Evolutionary conservation across 2,113 vertebrate genomes (phyloP).

Genomic region (Uropsilus gracilis): DNA sequence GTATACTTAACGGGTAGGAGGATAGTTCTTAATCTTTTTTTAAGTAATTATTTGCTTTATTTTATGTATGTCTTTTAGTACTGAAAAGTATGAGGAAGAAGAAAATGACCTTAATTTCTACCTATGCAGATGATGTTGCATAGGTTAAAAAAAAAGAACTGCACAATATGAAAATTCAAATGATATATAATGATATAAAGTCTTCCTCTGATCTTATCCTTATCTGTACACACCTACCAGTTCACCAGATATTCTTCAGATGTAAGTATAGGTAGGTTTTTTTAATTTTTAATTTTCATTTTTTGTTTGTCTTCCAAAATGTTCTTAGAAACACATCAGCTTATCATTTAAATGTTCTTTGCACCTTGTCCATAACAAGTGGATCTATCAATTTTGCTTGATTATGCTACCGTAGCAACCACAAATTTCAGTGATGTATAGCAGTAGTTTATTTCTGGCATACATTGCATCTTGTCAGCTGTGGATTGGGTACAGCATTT

Average conservation of each 20-base stretch:
- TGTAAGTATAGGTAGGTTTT: neutral
- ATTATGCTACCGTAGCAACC: neutral
- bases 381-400: neutral
- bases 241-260: neutral
- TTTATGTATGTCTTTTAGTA: slow-evolving; percentile 15
- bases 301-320: neutral
- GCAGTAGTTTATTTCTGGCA: slow-evolving; percentile 15
- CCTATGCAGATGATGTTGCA: neutral
- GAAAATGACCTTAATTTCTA: neutral
- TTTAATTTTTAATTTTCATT: no score
- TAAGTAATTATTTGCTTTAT: neutral
- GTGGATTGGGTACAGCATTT: neutral
- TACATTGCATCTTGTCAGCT: neutral
- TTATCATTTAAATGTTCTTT: slow-evolving; percentile 34
- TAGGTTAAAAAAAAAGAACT: neutral
- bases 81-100: slow-evolving; percentile 11
- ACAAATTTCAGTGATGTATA: neutral
- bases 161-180: neutral
- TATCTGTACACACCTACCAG: neutral
- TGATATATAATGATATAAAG: neutral
- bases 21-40: slow-evolving; percentile 17
- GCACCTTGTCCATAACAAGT: neutral
- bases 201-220: neutral
- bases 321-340: neutral
- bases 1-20: neutral